phyloP scores from a whole-genome alignment of 2,888 invertebrate species.

The Drosophila incognita region DNA sequence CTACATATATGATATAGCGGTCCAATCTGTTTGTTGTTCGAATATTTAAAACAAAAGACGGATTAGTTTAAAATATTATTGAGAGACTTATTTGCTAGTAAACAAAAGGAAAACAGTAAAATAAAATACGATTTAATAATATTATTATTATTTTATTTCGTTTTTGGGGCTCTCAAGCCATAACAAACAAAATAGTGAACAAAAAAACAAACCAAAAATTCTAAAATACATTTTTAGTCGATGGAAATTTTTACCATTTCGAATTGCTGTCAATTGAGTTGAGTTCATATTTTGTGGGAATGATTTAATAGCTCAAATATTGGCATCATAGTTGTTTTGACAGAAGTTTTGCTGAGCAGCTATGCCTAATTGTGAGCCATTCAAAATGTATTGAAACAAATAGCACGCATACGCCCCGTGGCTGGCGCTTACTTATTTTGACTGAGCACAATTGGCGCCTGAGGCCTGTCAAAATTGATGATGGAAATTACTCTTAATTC shows the following conservation, averaged over 20 bases:
- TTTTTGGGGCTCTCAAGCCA: not conserved
- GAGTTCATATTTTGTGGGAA: constrained; percentile 9
- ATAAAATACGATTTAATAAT: not conserved
- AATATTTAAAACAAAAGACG: not conserved
- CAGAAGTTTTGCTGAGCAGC: constrained; percentile 10
- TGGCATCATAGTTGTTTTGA: constrained; percentile 24
- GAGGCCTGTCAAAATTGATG: constrained; percentile 61
- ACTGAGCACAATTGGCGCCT: constrained; percentile 7
- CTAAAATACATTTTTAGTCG: not conserved
- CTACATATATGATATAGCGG: not conserved
- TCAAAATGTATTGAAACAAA: constrained; percentile 69
- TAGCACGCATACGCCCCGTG: constrained; percentile 50
- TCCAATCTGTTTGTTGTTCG: not conserved
- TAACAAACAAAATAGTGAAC: not conserved
- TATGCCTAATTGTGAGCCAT: constrained; percentile 62
- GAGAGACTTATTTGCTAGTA: not conserved
- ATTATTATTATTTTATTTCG: not conserved
- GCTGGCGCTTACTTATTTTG: constrained; percentile 6
- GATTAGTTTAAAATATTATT: not conserved
- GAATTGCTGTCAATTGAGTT: constrained; percentile 17
- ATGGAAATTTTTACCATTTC: not conserved
- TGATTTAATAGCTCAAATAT: constrained; percentile 28
- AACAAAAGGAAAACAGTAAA: not conserved
- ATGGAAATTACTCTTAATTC: constrained; percentile 71
- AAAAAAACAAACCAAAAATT: not conserved